These are phyloP conservation scores for Schizothorax lantsangensis DNA, from an alignment of 2,797 vertebrate genomes.

Conservation along the genomic window DNA sequence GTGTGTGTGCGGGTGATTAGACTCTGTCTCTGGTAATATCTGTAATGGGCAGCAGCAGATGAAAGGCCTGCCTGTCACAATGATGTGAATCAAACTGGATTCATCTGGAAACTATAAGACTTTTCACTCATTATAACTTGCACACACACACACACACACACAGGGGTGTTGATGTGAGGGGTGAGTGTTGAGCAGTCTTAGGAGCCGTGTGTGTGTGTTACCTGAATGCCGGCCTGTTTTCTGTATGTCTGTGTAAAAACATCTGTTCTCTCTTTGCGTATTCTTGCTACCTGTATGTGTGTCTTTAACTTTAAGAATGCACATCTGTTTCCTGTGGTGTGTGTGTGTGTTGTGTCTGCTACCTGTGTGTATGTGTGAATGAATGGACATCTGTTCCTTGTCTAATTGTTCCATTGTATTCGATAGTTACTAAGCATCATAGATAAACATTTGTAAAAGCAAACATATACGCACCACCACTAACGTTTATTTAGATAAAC, in stretches of 20 bases:
- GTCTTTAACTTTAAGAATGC: constrained; percentile 47
- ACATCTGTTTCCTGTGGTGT: constrained; percentile 51
- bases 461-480: background rate
- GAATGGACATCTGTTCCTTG: constrained; percentile 39
- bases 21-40: constrained; percentile 79
- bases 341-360: constrained; percentile 55
- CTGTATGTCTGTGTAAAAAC: constrained; percentile 44
- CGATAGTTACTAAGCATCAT: background rate
- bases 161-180: constrained; percentile 30
- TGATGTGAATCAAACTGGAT: constrained; percentile 80
- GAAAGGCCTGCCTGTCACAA: constrained; percentile 83
- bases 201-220: constrained; percentile 37
- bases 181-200: constrained; percentile 37
- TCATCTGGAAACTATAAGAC: constrained; percentile 85
- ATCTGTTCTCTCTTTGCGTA: constrained; percentile 56
- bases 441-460: constrained; percentile 4
- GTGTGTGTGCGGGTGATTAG: constrained; percentile 77
- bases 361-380: constrained; percentile 38
- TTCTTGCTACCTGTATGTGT: constrained; percentile 53
- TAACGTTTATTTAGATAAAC: background rate
- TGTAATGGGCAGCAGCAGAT: constrained; percentile 84
- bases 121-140: constrained; percentile 83
- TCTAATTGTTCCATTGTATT: constrained; percentile 41
- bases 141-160: constrained; percentile 64
- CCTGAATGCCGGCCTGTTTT: constrained; percentile 43